A percentile compares a stretch with the other conserved stretches of the same genome.
These are phyloP conservation scores for Whitmania pigra DNA, from an alignment of 1,140 invertebrate species.

Conservation along the genomic window DNA sequence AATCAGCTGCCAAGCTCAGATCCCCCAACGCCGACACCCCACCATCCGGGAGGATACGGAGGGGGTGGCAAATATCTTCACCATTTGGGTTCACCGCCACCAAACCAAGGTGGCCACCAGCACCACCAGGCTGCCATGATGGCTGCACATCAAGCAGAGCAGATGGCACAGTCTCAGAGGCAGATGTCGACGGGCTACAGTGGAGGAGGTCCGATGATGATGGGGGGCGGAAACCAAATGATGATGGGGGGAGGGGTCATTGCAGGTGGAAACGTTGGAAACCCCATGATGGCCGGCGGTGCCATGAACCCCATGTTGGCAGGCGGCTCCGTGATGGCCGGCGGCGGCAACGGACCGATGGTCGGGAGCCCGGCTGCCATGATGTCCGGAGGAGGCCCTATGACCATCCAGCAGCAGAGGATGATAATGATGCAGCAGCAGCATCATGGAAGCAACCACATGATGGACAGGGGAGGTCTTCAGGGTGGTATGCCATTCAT, in stretches of 20 bases:
- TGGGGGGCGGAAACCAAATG: conserved; percentile 1
- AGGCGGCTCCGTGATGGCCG: not conserved
- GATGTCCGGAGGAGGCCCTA: conserved; percentile 3
- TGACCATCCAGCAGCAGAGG: conserved; percentile 1
- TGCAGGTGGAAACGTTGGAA: no score
- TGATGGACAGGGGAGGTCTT: not conserved
- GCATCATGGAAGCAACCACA: not conserved
- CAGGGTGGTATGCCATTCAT: conserved; percentile 16
- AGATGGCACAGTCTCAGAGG: conserved; percentile 9
- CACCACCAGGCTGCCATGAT: conserved; percentile 9
- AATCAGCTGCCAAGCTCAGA: conserved; percentile 26
- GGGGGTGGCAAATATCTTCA: conserved; percentile 16
- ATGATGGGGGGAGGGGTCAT: not conserved
- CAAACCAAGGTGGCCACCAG: conserved; percentile 4
- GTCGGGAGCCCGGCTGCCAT: not conserved
- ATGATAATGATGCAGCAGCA: conserved; percentile 13
- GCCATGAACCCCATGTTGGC: not conserved
- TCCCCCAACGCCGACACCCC: conserved; percentile 18
- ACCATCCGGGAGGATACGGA: conserved; percentile 1
- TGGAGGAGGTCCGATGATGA: not conserved
- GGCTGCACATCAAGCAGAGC: conserved; percentile 7
- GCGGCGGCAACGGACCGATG: not conserved
- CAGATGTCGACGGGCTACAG: not conserved
- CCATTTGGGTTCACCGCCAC: conserved; percentile 23
- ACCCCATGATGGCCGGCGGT: no score